Conservation (phyloP, 2,113 vertebrate species). For the Elephantulus edwardii region DNA sequence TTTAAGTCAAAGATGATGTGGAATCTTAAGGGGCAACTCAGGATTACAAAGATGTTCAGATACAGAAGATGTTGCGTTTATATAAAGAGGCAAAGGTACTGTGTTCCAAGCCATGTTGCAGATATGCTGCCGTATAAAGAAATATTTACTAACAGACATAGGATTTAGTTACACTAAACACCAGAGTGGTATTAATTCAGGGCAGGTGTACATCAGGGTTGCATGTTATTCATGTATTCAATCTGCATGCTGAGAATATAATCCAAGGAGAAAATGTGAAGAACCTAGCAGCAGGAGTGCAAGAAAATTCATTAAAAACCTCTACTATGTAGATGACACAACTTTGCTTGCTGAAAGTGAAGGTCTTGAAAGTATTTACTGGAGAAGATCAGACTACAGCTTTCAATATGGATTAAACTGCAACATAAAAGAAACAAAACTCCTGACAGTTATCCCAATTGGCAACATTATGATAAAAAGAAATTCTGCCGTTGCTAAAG, state of each 20-base stretch:
- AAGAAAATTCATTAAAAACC: background rate
- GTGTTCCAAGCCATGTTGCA: background rate
- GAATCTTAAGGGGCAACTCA: background rate
- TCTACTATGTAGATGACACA: background rate
- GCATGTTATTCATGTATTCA: background rate
- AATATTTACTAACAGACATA: conserved; percentile 44
- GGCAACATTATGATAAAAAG: too few relatives aligned
- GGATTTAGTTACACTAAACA: background rate
- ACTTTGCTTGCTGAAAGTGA: background rate
- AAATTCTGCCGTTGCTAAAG: background rate
- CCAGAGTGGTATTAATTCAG: background rate
- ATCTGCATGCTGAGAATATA: background rate
- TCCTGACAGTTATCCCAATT: too few relatives aligned
- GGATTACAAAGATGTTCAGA: background rate
- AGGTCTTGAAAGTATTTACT: background rate
- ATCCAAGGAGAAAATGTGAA: background rate
- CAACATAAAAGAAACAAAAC: background rate
- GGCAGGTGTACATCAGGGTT: background rate
- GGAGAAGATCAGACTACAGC: background rate
- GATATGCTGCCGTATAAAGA: conserved; percentile 16
- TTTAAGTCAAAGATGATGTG: background rate
- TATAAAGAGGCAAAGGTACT: background rate
- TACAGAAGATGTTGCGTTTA: background rate
- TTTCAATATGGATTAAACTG: background rate
- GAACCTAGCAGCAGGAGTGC: background rate